Conservation (phyloP, 2,888 invertebrate genomes). For the Taphrorychus bicolor region DNA sequence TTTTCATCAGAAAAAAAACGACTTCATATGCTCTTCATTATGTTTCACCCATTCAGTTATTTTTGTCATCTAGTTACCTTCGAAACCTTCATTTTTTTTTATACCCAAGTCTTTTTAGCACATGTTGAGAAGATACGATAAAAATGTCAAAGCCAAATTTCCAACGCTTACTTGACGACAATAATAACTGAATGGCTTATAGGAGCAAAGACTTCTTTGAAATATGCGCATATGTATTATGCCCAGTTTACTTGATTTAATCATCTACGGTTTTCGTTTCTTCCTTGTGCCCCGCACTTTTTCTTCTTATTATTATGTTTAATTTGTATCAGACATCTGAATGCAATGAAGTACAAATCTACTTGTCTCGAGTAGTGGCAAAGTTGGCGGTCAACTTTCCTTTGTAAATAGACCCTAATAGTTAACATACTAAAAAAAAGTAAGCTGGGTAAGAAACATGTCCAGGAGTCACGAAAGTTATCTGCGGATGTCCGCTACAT, state of each 20-base stretch:
- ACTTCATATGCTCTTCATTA: not conserved
- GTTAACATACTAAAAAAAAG: no score
- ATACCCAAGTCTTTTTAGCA: no score
- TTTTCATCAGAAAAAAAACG: not conserved
- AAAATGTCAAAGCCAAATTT: no score
- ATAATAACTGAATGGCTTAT: no score
- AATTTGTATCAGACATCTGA: conserved; percentile 36
- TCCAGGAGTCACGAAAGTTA: conserved; percentile 47
- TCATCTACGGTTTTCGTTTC: not conserved
- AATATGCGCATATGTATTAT: not conserved
- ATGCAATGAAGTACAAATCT: conserved; percentile 37
- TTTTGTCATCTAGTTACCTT: no score
- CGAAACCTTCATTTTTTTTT: no score
- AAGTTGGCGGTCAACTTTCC: no score
- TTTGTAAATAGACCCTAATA: no score
- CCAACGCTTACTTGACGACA: no score
- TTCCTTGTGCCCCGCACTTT: not conserved
- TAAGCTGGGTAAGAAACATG: conserved; percentile 41
- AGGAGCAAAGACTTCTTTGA: not conserved
- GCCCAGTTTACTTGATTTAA: not conserved
- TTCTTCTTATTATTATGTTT: not conserved
- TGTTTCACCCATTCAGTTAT: no score
- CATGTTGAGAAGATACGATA: no score
- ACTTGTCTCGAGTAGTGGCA: no score
- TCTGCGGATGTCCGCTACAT: conserved; percentile 57